Conservation (phyloP, 1,140 invertebrate genomes). For the Amyelois transitella region DNA sequence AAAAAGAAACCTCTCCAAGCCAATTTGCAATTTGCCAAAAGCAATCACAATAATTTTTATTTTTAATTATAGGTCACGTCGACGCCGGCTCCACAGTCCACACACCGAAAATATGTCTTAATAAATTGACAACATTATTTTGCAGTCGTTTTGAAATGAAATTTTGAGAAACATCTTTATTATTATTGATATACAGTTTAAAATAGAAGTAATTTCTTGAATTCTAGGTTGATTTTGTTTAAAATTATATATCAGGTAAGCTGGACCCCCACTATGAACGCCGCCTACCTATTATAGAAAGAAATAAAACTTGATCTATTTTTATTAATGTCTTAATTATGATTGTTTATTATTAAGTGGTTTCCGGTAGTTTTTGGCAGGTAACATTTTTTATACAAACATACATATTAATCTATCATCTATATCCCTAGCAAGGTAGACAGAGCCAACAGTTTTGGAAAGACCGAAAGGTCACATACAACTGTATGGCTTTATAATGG, state of each 20-base stretch:
- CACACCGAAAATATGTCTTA: not conserved
- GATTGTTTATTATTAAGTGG: slow-evolving; percentile 5
- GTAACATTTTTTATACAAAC: not conserved
- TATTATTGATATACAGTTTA: not conserved
- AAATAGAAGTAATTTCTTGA: not conserved
- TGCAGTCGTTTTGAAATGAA: not conserved
- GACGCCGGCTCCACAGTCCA: not conserved
- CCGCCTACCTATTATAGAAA: slow-evolving; percentile 35
- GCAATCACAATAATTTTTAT: slow-evolving; percentile 67
- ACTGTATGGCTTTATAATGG: too few species aligned
- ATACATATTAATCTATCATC: not conserved
- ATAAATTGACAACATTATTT: not conserved
- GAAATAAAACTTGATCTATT: slow-evolving; percentile 20
- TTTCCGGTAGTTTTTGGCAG: not conserved
- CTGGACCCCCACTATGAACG: slow-evolving; percentile 14
- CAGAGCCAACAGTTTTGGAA: too few species aligned
- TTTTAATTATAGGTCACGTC: slow-evolving; percentile 51
- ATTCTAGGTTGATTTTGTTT: slow-evolving; percentile 14
- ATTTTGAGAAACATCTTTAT: not conserved
- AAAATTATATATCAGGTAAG: slow-evolving; percentile 52
- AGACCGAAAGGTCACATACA: too few species aligned
- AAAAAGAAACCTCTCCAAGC: slow-evolving; percentile 8
- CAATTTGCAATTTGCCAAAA: slow-evolving; percentile 68
- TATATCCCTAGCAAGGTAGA: too few species aligned
- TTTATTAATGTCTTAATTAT: slow-evolving; percentile 33